Evolutionary conservation across 2,797 vertebrate species (phyloP).

Genomic region (Poliocrania exsul): DNA sequence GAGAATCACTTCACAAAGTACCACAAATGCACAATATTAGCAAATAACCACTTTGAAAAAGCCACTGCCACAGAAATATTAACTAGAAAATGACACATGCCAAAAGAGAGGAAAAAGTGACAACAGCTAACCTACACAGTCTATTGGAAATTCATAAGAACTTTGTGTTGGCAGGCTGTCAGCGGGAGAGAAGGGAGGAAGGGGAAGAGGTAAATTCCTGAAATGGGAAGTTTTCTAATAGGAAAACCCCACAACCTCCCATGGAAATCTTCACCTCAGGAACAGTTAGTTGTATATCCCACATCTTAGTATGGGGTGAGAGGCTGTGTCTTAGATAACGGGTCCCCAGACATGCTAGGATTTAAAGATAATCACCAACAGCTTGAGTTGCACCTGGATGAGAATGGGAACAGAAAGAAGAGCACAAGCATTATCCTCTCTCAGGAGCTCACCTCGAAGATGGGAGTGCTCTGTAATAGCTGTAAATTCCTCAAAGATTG

Average conservation of each 20-base stretch:
- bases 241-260: neutral
- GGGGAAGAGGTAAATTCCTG: constrained; percentile 3
- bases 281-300: neutral
- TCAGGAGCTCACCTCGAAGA: constrained; percentile 9
- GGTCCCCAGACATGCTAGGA: constrained; percentile 9
- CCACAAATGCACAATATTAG: neutral
- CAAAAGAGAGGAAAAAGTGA: neutral
- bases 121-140: neutral
- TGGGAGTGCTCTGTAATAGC: neutral
- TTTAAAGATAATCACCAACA: constrained; percentile 50
- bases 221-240: neutral
- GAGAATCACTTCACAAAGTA: neutral
- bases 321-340: neutral
- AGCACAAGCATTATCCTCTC: constrained; percentile 4
- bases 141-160: neutral
- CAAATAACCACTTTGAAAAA: neutral
- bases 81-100: neutral
- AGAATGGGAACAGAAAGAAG: neutral
- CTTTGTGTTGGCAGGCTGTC: neutral
- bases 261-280: neutral
- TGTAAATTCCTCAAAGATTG: neutral
- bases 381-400: constrained; percentile 25
- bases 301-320: neutral
- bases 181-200: neutral
- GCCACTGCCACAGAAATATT: neutral